A percentile compares a stretch with the other conserved stretches of the same genome.
These are phyloP conservation scores for Brotogeris chrysoptera DNA, from an alignment of 2,797 vertebrate genomes.

Conservation along the genomic window DNA sequence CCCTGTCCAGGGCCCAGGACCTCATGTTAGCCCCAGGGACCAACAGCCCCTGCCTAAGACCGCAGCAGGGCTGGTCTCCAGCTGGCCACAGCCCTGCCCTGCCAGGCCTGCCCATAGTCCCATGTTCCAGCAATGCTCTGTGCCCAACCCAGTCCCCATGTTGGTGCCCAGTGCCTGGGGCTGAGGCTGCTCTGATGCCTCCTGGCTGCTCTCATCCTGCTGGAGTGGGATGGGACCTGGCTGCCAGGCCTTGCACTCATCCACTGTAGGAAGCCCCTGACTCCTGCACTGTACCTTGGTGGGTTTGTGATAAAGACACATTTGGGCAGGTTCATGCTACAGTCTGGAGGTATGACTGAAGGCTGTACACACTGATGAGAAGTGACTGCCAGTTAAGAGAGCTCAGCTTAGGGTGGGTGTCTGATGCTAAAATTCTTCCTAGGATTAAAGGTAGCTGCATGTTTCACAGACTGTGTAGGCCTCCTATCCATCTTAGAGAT, in stretches of 20 bases:
- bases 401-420: background rate
- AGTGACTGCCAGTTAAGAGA: background rate
- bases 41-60: background rate
- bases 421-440: background rate
- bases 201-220: background rate
- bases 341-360: background rate
- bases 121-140: accelerated
- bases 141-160: accelerated
- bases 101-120: accelerated
- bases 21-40: accelerated
- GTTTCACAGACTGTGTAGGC: background rate
- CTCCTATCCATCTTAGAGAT: background rate
- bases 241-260: background rate
- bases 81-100: background rate
- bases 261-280: accelerated
- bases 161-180: accelerated
- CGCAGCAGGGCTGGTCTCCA: background rate
- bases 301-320: background rate
- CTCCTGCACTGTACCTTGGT: too few species aligned
- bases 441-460: background rate
- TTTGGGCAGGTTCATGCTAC: background rate
- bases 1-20: background rate
- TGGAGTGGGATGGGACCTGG: accelerated
- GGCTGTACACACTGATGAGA: background rate
- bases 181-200: background rate